phyloP scores from a whole-genome alignment of 2,797 vertebrate species.

The Selene dorsalis region DNA sequence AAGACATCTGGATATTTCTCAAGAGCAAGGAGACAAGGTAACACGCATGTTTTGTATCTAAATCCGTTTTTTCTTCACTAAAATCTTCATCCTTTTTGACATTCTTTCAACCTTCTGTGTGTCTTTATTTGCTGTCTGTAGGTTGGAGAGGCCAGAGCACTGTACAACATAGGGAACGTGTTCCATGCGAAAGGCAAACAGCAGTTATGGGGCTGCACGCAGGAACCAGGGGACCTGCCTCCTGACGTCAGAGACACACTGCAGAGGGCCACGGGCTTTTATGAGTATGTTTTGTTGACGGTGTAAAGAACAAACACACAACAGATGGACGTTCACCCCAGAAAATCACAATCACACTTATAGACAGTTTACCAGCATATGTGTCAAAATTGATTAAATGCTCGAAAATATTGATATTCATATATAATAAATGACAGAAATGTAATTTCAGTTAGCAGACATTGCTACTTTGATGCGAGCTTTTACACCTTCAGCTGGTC shows the following conservation, averaged over 20 bases:
- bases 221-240: conserved; percentile 91
- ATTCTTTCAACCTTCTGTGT: neutral
- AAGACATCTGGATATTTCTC: conserved; percentile 96
- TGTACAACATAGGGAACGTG: conserved; percentile 97
- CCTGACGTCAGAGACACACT: conserved; percentile 90
- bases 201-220: conserved; percentile 88
- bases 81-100: neutral
- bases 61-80: neutral
- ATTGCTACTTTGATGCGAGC: neutral
- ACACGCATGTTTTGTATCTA: neutral
- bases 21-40: conserved; percentile 97
- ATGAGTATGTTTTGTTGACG: conserved; percentile 87
- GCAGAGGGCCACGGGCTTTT: conserved; percentile 92
- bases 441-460: neutral
- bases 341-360: neutral
- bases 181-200: conserved; percentile 98
- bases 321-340: neutral
- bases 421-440: neutral
- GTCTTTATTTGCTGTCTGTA: conserved; percentile 60
- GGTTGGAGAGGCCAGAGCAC: conserved; percentile 95
- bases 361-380: neutral
- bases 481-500: neutral
- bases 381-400: neutral
- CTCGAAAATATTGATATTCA: neutral
- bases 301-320: neutral